A percentile compares a stretch with the other conserved stretches of the same genome.
phyloP scores from a whole-genome alignment of 2,888 invertebrate species.

The Heteromyza rotundicornis region DNA sequence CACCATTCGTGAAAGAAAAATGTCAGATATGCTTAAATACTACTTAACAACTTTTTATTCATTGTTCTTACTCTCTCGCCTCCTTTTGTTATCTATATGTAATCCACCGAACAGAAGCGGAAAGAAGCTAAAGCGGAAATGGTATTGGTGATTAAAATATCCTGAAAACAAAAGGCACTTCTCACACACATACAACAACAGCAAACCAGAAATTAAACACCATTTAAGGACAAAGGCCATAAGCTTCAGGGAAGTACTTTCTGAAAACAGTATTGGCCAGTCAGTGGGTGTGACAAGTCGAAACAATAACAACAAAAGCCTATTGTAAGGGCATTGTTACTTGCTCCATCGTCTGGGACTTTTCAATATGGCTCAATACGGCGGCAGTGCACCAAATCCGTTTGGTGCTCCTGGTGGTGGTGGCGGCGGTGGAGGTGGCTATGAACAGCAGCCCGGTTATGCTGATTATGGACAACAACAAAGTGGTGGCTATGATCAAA shows the following conservation, averaged over 20 bases:
- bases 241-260: not conserved
- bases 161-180: conserved; percentile 12
- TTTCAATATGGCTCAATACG: conserved; percentile 20
- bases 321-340: not conserved
- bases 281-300: too few species aligned
- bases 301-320: conserved; percentile 10
- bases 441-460: conserved; percentile 39
- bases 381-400: conserved; percentile 46
- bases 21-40: too few species aligned
- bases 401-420: conserved; percentile 47
- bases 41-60: too few species aligned
- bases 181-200: too few species aligned
- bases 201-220: conserved; percentile 13
- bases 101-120: too few species aligned
- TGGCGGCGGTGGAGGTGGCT: conserved; percentile 49
- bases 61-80: too few species aligned
- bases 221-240: not conserved
- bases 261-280: not conserved
- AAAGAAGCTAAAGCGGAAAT: conserved; percentile 24
- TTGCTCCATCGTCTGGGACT: not conserved
- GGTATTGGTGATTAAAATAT: conserved; percentile 20
- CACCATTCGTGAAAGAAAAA: too few species aligned
- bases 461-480: conserved; percentile 31
- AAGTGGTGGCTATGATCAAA: conserved; percentile 30
- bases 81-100: too few species aligned